Conservation (phyloP, 30 jellyfish, hydroid and myxozoan genomes). For the Chrysaora quinquecirrha region DNA sequence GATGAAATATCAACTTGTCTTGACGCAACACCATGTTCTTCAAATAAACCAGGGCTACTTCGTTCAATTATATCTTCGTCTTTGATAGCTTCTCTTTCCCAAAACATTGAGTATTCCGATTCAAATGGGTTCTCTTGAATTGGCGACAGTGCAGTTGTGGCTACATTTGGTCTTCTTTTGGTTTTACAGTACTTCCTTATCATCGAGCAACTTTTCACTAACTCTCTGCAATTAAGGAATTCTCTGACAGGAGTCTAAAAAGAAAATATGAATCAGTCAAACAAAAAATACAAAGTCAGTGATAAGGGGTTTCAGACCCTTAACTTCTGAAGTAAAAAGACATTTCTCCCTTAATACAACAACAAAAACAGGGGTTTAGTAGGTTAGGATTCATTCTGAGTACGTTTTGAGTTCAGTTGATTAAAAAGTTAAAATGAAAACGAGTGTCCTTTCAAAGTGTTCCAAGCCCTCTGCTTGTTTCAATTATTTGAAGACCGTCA, state of each 20-base stretch:
- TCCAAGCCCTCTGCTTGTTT: too few species aligned
- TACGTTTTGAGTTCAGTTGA: too few species aligned
- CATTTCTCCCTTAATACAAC: too few species aligned
- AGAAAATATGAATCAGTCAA: not conserved
- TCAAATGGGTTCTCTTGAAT: slow-evolving; percentile 81
- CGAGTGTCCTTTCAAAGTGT: too few species aligned
- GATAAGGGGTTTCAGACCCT: too few species aligned
- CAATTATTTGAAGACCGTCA: too few species aligned
- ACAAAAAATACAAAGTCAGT: too few species aligned
- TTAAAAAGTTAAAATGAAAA: too few species aligned
- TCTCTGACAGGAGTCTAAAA: slow-evolving; percentile 65
- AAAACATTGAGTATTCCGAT: slow-evolving; percentile 49
- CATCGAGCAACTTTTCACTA: slow-evolving; percentile 43
- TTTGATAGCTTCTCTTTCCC: slow-evolving; percentile 58
- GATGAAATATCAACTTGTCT: slow-evolving; percentile 21
- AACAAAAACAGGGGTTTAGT: too few species aligned
- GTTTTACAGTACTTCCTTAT: slow-evolving; percentile 42
- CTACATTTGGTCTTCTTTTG: slow-evolving; percentile 34
- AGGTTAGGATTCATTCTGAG: too few species aligned
- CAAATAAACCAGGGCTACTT: slow-evolving; percentile 12
- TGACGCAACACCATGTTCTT: not conserved
- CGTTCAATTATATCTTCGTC: not conserved
- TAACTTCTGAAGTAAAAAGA: too few species aligned
- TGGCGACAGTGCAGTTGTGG: slow-evolving; percentile 68
- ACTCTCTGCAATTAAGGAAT: slow-evolving; percentile 71